Evolutionary conservation across 2,888 invertebrate species (phyloP), one percentile per base, ranked within the genome.

Genomic region (Zygaena filipendulae): DNA sequence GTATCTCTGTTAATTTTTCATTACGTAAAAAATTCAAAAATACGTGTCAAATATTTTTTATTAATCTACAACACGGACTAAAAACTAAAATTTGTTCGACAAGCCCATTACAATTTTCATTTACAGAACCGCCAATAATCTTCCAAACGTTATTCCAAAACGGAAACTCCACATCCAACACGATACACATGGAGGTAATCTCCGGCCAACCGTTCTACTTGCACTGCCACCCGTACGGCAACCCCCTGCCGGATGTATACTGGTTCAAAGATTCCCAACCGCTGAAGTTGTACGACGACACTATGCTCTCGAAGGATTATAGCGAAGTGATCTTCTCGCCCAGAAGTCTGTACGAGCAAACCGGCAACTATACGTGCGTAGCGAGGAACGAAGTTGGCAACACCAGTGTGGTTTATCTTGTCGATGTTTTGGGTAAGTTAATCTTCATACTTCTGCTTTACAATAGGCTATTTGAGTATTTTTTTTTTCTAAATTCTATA

Each of bases 311-410:
- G 0, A 46, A 50, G 1, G 72, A 75, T 7, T 70, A 59, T 22
- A 71, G 75, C 0, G 70, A 77, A 35, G 53, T 74, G 3, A 45
- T 81, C 3, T 49, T 52, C 0, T 56, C 61, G 2, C 54, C 47
- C 23, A 49, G 45, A n/a, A 69, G 72, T 0, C 9, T 29, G 11
- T 39, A 43, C 2, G 57, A 60, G 7, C 74, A 79, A 23, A 43
- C 60, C 1, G 87, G 86, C 1, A 82, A 77, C 29, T 87, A 86
- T 44, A 80, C 75, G 0, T 86, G 86, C 48, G 71, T 81, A 12
- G 86, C 85, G 1, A 79, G 66, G 32, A 87, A 85, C 44, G 59
- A 57, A 23, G 75, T 79, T 2, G 87, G 86, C 0, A 63, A 69
- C 25, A 52, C 58, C 5, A 67, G 68, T 34, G 47, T 74, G 11